Evolutionary conservation across 2,888 invertebrate genomes (phyloP).

Genomic region (Eurytoma adleriae): DNA sequence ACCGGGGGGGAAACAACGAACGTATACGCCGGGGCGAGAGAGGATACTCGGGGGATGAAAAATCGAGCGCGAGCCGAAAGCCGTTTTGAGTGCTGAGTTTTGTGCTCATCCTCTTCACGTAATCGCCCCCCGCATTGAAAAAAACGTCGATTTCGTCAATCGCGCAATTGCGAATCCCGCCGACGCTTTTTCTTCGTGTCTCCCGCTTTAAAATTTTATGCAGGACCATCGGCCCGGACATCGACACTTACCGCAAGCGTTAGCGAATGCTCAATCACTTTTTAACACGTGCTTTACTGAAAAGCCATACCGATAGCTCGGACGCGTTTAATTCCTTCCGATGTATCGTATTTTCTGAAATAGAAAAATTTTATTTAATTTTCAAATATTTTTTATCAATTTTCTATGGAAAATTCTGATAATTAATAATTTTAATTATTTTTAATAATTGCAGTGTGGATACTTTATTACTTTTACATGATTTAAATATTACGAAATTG

Average conservation of each 20-base stretch:
- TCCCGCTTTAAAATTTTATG: constrained; percentile 16
- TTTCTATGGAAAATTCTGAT: too few relatives aligned
- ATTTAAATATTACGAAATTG: too few relatives aligned
- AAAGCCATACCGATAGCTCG: too few relatives aligned
- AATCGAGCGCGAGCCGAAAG: constrained; percentile 47
- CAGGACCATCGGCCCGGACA: neutral
- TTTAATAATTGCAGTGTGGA: too few relatives aligned
- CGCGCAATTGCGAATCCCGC: constrained; percentile 24
- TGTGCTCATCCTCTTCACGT: constrained; percentile 43
- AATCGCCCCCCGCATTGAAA: constrained; percentile 46
- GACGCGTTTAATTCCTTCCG: too few relatives aligned
- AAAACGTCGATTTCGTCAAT: constrained; percentile 50
- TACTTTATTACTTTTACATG: too few relatives aligned
- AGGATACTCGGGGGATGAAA: constrained; percentile 24
- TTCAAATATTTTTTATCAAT: too few relatives aligned
- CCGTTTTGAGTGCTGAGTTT: constrained; percentile 45
- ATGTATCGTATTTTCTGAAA: too few relatives aligned
- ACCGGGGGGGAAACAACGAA: constrained; percentile 14
- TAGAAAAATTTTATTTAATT: too few relatives aligned
- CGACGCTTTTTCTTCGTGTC: neutral
- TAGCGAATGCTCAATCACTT: too few relatives aligned
- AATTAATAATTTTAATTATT: too few relatives aligned
- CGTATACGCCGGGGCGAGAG: neutral
- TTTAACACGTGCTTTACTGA: too few relatives aligned
- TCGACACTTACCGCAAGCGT: neutral